These are phyloP conservation scores for Cosmia trapezina DNA, from an alignment of 2,888 invertebrate species.

Conservation along the genomic window DNA sequence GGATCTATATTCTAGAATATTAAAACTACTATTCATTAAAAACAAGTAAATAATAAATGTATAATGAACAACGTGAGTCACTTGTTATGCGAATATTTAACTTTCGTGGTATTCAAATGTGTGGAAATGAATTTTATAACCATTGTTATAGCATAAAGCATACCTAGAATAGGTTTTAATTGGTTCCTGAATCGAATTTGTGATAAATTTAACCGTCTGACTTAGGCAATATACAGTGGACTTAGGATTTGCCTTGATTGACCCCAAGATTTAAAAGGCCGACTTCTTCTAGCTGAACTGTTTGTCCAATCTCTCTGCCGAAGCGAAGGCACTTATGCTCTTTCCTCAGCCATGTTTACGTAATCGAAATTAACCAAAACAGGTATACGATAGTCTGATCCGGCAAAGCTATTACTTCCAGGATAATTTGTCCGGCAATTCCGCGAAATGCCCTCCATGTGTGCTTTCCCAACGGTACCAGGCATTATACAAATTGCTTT, in stretches of 20 bases:
- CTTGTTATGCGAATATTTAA: conserved; percentile 44
- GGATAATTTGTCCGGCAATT: conserved; percentile 47
- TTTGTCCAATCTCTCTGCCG: no score
- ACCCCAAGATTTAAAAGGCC: not conserved
- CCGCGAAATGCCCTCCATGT: conserved; percentile 36
- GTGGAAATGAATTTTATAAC: conserved; percentile 13
- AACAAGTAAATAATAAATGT: conserved; percentile 17
- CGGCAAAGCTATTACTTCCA: conserved; percentile 30
- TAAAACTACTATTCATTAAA: not conserved
- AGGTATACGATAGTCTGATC: conserved; percentile 17
- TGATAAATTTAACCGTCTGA: no score
- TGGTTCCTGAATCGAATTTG: conserved; percentile 6
- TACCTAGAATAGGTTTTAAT: conserved; percentile 3
- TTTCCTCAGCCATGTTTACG: conserved; percentile 8
- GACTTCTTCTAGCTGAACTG: no score
- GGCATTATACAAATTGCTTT: conserved; percentile 54
- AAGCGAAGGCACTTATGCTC: not conserved
- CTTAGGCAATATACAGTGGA: conserved; percentile 1
- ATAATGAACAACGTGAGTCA: conserved; percentile 39
- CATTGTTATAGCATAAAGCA: not conserved
- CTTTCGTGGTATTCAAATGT: conserved; percentile 17
- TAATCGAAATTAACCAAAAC: conserved; percentile 46
- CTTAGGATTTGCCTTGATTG: conserved; percentile 16
- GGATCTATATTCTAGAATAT: conserved; percentile 12
- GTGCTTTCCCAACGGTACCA: conserved; percentile 54